Evolutionary conservation across 2,888 invertebrate genomes (phyloP), one percentile per base, ranked within the genome.

Genomic region (Callyntrura sp.): DNA sequence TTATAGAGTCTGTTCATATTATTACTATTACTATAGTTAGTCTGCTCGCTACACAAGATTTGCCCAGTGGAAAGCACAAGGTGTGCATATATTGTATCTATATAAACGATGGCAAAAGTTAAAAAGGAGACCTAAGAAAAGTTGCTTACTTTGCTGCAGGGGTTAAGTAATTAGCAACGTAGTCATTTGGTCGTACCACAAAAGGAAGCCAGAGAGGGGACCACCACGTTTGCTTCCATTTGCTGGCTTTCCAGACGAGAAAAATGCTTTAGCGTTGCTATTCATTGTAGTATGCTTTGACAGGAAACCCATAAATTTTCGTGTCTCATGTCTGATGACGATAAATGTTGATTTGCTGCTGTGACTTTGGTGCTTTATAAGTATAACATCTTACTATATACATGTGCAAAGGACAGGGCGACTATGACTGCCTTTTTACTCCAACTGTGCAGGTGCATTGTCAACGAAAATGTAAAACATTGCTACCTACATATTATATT

Each of bases 301-400:
- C 88, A 83, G 88, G 88, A 88, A 88, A 55, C 73, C 45, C 83
- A 88, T 88, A 88, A 88, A 88, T 88, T 82, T 88, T 43, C 79
- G 12, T 62, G 68, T 51, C 70, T 81, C 87, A 73, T 81, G 87
- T 81, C 76, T 86, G 78, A 86, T 86, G 86, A 87, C 87, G 81
- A 87, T 87, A 87, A 78, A 87, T 81, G 81, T 57, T 81, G 70
- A 81, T 60, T 78, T 85, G 78, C 55, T 78, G 78, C 78, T 57
- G 78, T 35, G 78, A 73, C 73, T 48, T 48, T 73, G 11, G 17
- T 8, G 35, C 4, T 20, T 70, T 70, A 70, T 45, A 28, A 60
- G 9, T 60, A 23, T 65, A n/a, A 28, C 12, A 17, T 65, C 12
- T 6, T 65, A 25, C 25, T 62, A n/a, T n/a, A 65, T 65, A 23